Conservation (phyloP, 2,797 vertebrate genomes). For the Chaetodon trifasciatus region DNA sequence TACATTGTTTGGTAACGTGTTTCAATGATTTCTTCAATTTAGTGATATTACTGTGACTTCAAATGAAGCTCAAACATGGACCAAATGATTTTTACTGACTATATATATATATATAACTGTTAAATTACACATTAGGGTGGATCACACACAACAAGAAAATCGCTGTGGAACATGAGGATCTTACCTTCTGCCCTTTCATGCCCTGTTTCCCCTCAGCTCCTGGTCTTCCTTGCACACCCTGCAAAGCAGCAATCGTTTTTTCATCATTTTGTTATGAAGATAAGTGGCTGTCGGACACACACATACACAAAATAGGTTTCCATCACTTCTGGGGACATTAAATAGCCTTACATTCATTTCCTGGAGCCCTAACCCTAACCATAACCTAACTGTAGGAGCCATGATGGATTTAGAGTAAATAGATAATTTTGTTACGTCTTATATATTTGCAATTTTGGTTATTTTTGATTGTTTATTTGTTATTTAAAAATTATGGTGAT, state of each 20-base stretch:
- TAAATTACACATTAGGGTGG: neutral
- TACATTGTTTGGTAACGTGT: neutral
- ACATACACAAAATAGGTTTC: neutral
- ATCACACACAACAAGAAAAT: neutral
- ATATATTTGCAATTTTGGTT: no score
- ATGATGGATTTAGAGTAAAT: no score
- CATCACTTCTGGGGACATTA: no score
- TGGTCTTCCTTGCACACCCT: slow-evolving; percentile 85
- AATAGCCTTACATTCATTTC: no score
- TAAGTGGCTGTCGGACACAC: neutral
- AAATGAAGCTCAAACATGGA: neutral
- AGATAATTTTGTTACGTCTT: no score
- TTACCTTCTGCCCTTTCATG: slow-evolving; percentile 89
- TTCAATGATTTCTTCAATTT: neutral
- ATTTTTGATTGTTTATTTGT: no score
- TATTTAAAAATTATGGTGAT: no score
- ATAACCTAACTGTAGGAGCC: no score
- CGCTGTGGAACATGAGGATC: neutral
- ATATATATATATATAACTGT: no score
- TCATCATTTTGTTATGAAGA: neutral
- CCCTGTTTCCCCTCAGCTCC: slow-evolving; percentile 87
- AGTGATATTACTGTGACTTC: neutral
- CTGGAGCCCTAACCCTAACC: no score
- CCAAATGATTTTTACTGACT: no score
- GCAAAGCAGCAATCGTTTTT: slow-evolving; percentile 22